Percentiles rank a stretch among this genome's conserved stretches.
Evolutionary conservation across 2,113 vertebrate genomes (phyloP).

Genomic region (Zosterops pallidus): DNA sequence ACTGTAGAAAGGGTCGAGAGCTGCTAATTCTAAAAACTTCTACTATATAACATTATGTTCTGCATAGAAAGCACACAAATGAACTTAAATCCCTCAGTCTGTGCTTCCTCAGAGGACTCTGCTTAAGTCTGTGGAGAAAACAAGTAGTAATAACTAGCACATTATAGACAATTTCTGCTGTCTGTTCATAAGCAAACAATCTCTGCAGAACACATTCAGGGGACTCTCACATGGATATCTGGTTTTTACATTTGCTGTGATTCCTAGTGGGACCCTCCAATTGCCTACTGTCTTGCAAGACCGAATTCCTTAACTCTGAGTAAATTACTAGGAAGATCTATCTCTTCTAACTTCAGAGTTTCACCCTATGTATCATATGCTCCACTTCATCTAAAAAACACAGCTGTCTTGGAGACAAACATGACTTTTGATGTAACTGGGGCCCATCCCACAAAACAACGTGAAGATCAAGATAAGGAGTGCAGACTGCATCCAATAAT

Average conservation of each 20-base stretch:
- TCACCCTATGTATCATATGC: neutral
- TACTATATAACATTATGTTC: neutral
- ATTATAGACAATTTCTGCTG: neutral
- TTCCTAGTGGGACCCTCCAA: neutral
- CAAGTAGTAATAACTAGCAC: neutral
- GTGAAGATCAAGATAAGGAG: constrained; percentile 66
- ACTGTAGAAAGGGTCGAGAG: neutral
- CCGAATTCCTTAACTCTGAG: constrained; percentile 20
- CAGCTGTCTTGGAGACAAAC: constrained; percentile 53
- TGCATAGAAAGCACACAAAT: neutral
- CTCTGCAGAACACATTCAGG: neutral
- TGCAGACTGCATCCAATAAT: constrained; percentile 13
- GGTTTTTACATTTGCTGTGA: neutral
- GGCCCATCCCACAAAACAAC: constrained; percentile 54
- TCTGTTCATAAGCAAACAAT: neutral
- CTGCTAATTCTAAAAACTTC: neutral
- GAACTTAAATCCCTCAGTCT: neutral
- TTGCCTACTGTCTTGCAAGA: constrained; percentile 34
- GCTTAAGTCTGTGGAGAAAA: neutral
- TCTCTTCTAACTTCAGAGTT: constrained; percentile 9
- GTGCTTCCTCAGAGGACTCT: neutral
- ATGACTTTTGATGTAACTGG: constrained; percentile 46
- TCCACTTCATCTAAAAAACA: constrained; percentile 32
- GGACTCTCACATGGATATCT: neutral
- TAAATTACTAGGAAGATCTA: constrained; percentile 26